Evolutionary conservation across 1,140 invertebrate species (phyloP), one percentile per base, ranked within the genome.

Genomic region (Drosophila kohkoa): DNA sequence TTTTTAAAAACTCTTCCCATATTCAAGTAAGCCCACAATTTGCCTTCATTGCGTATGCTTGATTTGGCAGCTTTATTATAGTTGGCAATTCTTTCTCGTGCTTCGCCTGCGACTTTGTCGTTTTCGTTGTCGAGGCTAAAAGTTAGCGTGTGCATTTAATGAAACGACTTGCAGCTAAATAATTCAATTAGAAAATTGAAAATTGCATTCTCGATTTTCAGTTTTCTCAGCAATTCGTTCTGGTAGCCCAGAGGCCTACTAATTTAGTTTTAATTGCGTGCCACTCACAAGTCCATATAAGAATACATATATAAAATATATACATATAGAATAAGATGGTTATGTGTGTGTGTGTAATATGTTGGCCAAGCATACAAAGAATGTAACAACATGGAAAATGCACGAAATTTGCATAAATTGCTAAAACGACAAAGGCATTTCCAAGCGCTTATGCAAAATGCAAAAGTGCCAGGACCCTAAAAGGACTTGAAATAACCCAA

Each of bases 201-300:
- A 63, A 72, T 76, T 52, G 75, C 62, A 76, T 45, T 49, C 66
- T 8, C 43, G 55, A 46, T 43, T 46, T 59, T 58, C 20, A 54
- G 51, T 51, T 57, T 25, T 30, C 45, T 20, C 45, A 63, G 55
- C 6, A 30, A 28, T 35, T 51, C 20, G 69, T 60, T 65, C 20
- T 25, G 20, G 60, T 66, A 72, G 83, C 77, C 83, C 64, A 79
- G 71, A 89, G 80, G 85, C 85, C 85, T 89, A 88, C 85, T 88
- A 88, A 88, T 88, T 88, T 81, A 89, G 85, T 85, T 88, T 88
- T 88, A 88, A 88, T 88, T 88, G 85, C 85, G 82, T 87, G 83
- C 77, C 77, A 78, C 54, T 52, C 48, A 62, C 69, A 74, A 25
- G 51, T 63, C 73, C 6, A 59, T 60, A 74, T 60, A 69, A 48